phyloP scores from a whole-genome alignment of 2,113 vertebrate species.

The Microcebus griseorufus region DNA sequence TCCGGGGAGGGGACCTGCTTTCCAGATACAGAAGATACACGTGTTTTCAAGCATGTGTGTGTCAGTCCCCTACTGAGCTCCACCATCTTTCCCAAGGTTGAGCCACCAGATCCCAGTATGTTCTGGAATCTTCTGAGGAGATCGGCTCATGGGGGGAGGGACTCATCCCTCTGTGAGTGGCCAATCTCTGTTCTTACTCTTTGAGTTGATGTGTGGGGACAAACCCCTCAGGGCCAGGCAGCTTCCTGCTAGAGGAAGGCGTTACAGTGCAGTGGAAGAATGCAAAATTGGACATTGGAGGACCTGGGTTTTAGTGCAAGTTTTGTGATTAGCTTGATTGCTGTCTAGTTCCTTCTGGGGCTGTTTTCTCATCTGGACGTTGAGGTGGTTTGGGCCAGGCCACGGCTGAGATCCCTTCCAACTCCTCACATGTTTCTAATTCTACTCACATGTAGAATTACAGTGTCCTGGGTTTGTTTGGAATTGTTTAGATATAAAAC shows the following conservation, averaged over 20 bases:
- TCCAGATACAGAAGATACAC: background rate
- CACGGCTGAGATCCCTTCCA: background rate
- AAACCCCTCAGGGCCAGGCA: background rate
- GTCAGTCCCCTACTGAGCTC: background rate
- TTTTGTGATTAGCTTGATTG: background rate
- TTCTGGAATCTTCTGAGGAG: conserved; percentile 30
- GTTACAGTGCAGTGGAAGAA: background rate
- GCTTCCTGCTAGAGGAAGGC: background rate
- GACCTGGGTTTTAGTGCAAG: background rate
- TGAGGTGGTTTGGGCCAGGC: background rate
- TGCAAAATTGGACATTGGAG: background rate
- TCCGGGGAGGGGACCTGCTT: background rate
- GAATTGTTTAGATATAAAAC: background rate
- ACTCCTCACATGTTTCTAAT: background rate
- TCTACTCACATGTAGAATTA: background rate
- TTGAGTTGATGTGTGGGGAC: background rate
- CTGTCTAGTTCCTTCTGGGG: background rate
- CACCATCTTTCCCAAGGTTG: background rate
- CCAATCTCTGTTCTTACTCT: background rate
- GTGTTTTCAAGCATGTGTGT: background rate
- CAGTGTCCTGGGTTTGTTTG: background rate
- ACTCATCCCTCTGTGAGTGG: background rate
- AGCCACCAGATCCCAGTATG: background rate
- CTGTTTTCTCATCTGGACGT: background rate
- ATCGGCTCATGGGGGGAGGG: background rate